phyloP scores from a whole-genome alignment of 2,113 vertebrate genomes.

The Ctenodactylus gundi region DNA sequence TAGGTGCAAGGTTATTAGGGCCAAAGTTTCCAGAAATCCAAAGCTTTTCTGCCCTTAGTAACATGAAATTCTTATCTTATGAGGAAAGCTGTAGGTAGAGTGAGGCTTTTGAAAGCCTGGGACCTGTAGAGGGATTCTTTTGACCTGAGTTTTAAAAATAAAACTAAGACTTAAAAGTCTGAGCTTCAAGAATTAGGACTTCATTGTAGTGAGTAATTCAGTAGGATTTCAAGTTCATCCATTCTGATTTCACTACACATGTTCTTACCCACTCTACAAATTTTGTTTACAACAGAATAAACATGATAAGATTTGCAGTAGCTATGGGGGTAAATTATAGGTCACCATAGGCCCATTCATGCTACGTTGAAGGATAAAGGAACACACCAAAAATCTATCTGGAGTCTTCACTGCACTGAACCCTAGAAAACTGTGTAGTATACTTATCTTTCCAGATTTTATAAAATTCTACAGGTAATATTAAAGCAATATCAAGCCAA shows the following conservation, averaged over 20 bases:
- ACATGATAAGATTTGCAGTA: neutral
- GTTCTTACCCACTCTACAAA: neutral
- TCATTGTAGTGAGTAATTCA: neutral
- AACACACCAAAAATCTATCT: neutral
- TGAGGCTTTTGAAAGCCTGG: neutral
- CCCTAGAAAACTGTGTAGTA: neutral
- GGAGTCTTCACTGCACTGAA: neutral
- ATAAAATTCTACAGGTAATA: conserved; percentile 1
- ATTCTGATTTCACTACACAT: neutral
- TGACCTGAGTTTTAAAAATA: neutral
- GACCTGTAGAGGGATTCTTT: rapidly evolving
- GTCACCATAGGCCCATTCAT: neutral
- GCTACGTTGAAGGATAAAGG: neutral
- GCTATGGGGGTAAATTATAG: neutral
- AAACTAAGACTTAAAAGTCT: neutral
- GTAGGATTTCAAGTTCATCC: neutral
- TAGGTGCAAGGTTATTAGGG: neutral
- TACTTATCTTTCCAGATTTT: neutral
- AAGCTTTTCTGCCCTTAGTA: neutral
- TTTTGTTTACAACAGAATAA: neutral
- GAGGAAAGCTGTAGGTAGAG: neutral
- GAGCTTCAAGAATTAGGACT: neutral
- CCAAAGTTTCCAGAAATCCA: neutral
- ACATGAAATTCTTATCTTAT: neutral
- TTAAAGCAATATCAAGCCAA: neutral